Conservation (phyloP, 2,888 invertebrate genomes). For the Leuctra nigra region DNA sequence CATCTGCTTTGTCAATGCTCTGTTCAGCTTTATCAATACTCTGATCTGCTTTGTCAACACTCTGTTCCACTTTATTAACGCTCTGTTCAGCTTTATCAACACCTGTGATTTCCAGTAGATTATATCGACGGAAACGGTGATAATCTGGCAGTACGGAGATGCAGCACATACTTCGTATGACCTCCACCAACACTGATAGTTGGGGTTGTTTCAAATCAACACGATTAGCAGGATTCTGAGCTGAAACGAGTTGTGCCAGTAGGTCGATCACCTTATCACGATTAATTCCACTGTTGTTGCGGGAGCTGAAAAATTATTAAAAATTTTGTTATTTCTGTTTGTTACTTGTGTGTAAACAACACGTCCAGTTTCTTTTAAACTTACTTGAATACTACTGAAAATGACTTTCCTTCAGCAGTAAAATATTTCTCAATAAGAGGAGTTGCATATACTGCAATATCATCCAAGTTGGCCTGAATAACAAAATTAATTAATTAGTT, state of each 20-base stretch:
- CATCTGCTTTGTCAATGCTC: no score
- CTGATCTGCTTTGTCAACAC: no score
- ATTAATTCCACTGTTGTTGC: conserved; percentile 66
- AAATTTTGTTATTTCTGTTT: not conserved
- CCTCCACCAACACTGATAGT: conserved; percentile 72
- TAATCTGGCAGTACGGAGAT: conserved; percentile 76
- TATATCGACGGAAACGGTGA: conserved; percentile 73
- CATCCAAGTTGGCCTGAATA: conserved; percentile 64
- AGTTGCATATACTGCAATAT: conserved; percentile 61
- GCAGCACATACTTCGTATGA: conserved; percentile 73
- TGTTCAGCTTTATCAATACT: no score
- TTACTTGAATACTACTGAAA: conserved; percentile 66
- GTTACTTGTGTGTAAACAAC: not conserved
- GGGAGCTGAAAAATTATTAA: conserved; percentile 44
- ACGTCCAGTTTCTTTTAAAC: conserved; percentile 22
- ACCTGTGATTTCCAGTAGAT: conserved; percentile 56
- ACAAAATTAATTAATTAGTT: no score
- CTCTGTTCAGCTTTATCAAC: no score
- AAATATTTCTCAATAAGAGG: conserved; percentile 68
- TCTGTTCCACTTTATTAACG: no score
- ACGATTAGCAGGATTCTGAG: conserved; percentile 63
- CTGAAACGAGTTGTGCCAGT: conserved; percentile 62
- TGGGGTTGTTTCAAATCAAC: conserved; percentile 71
- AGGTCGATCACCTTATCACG: conserved; percentile 65
- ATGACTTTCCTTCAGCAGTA: conserved; percentile 61